Evolutionary conservation across 2,797 vertebrate genomes (phyloP).

Genomic region (Scarus forsteni): DNA sequence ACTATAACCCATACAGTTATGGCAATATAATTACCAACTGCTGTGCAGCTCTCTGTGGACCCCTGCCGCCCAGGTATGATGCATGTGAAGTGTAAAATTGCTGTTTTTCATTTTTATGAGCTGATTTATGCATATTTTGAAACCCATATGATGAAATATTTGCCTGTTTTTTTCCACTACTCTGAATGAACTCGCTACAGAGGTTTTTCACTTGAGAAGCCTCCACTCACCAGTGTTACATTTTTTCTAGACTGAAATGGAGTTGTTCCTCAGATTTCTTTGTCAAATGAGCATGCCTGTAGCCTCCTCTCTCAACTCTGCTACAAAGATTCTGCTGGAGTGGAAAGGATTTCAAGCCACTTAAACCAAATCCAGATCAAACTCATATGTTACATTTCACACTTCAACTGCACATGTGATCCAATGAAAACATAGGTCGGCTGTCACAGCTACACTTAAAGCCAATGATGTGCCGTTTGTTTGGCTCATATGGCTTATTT

Average conservation of each 20-base stretch:
- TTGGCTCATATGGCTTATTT: conserved; percentile 7
- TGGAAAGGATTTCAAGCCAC: conserved; percentile 60
- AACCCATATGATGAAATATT: conserved; percentile 15
- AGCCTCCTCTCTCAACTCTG: conserved; percentile 58
- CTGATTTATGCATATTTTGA: conserved; percentile 5
- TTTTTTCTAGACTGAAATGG: conserved; percentile 34
- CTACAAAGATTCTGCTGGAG: conserved; percentile 38
- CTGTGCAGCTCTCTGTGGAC: conserved; percentile 95
- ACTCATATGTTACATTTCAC: conserved; percentile 65
- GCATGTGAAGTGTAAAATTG: background rate
- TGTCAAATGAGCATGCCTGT: conserved; percentile 56
- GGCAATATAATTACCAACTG: conserved; percentile 97
- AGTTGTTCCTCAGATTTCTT: conserved; percentile 37
- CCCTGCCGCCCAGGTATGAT: conserved; percentile 93
- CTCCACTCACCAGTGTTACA: conserved; percentile 7
- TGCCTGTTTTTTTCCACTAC: background rate
- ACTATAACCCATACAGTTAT: conserved; percentile 98
- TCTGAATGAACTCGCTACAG: conserved; percentile 9
- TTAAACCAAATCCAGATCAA: conserved; percentile 67
- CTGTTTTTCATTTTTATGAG: conserved; percentile 11
- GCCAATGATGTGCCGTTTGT: conserved; percentile 39
- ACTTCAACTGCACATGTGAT: conserved; percentile 51
- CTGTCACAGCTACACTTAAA: conserved; percentile 29
- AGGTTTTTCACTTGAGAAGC: background rate
- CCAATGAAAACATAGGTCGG: conserved; percentile 25